Base-by-base conservation (phyloP, 92 coral and sea anemone species). In the Siderastrea siderea region DNA sequence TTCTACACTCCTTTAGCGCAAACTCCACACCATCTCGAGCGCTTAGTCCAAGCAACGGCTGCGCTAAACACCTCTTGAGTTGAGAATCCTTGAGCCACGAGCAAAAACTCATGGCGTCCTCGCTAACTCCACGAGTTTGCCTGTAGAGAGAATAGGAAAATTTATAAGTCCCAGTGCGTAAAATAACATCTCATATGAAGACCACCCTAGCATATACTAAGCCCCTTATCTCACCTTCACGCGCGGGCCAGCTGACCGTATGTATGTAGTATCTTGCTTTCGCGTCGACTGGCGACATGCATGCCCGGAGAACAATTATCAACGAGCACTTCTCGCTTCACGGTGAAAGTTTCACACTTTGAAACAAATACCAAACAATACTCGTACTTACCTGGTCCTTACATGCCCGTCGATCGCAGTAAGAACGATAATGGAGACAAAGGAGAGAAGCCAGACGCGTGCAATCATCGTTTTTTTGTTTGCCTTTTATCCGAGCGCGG, bases 1-100 rank as follows among this genome's bases (percentile, higher is more conserved):
- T 90, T 68, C 93, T 87, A 48, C 99, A 97, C 89, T 95, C 97
- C 57, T 87, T 88, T 66, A 97, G 76, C 19, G 98, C 99, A 66
- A 90, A 86, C 38, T 86, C 92, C 0, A 97, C 96, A 17, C 98
- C 99, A 74, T 83, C 77, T 47, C 89, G 94, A 9, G 96, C 92
- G 60, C 82, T 85, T 1, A 86, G 70, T 81, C 96, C 91, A 46
- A 89, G 49, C n/a, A 77, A 50, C 16, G 98, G 97, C 5, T 84
- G 62, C 5, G 69, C 64, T 10, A 74, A 47, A 79, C 99, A 97
- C 64, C 92, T 81, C 62, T 44, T 82, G 62, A 62, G 79, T 74
- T 97, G 96, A 57, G 77, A 87, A 38, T 91, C 91, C 67, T 89
- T 91, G 79, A 95, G 85, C 99, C 98, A 93, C 2, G 92, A 70